Percentiles rank a stretch among this genome's conserved stretches.
These are phyloP conservation scores for Isaurus tuberculatus DNA, from an alignment of 92 coral and sea anemone genomes.

Conservation along the genomic window DNA sequence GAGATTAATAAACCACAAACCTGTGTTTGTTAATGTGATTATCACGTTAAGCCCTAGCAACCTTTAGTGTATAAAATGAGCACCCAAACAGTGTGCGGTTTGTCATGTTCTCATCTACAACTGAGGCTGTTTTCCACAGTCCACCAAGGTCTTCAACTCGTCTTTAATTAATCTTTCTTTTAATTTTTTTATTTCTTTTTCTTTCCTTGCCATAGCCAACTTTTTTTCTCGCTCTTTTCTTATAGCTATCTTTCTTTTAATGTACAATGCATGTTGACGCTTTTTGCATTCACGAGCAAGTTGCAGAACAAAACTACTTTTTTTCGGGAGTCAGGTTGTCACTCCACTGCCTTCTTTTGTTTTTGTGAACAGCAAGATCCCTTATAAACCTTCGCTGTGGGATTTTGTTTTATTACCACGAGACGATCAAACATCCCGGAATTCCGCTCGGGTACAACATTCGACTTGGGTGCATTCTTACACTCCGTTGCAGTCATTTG, in stretches of 20 bases:
- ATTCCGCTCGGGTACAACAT: background rate
- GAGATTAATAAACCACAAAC: too few relatives aligned
- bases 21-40: too few relatives aligned
- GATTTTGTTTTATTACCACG: conserved; percentile 43
- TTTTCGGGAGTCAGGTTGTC: conserved; percentile 22
- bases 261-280: conserved; percentile 11
- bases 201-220: conserved; percentile 22
- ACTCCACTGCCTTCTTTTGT: conserved; percentile 43
- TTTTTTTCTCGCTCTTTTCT: conserved; percentile 48
- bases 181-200: conserved; percentile 29
- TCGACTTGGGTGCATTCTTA: conserved; percentile 48
- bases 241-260: conserved; percentile 34
- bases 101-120: conserved; percentile 46
- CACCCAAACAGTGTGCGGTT: too few relatives aligned
- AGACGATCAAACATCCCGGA: background rate
- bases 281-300: conserved; percentile 18
- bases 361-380: conserved; percentile 53
- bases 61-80: too few relatives aligned
- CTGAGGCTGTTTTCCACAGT: conserved; percentile 47
- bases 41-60: too few relatives aligned
- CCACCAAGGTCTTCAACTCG: conserved; percentile 50
- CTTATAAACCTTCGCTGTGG: conserved; percentile 46
- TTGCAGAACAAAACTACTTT: background rate
- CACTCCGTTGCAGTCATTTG: background rate
- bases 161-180: conserved; percentile 44